These are phyloP conservation scores for Beris morrisii DNA, from an alignment of 2,888 invertebrate genomes.

Conservation along the genomic window DNA sequence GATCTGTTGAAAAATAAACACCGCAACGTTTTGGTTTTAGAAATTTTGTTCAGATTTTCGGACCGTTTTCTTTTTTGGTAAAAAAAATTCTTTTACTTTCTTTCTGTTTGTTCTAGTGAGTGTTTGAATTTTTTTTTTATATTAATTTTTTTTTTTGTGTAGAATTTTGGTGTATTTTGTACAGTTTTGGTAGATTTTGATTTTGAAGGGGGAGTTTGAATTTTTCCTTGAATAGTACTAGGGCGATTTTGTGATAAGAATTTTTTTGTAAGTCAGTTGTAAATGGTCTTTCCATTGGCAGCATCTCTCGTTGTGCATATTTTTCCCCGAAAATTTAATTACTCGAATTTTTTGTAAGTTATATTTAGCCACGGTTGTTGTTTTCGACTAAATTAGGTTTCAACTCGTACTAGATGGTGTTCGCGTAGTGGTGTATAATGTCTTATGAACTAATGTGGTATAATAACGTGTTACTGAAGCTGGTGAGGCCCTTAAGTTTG, in stretches of 20 bases:
- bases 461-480: too few relatives aligned
- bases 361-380: too few relatives aligned
- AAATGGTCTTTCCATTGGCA: conserved; percentile 30
- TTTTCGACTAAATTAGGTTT: too few relatives aligned
- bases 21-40: conserved; percentile 1
- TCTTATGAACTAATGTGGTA: too few relatives aligned
- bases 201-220: too few relatives aligned
- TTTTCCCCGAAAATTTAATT: background rate
- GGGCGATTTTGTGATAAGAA: background rate
- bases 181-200: background rate
- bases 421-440: too few relatives aligned
- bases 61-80: conserved; percentile 5
- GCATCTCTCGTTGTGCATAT: conserved; percentile 19
- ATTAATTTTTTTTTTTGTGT: background rate
- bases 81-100: conserved; percentile 34
- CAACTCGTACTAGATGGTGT: too few relatives aligned
- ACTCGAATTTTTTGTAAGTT: background rate
- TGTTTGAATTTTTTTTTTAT: background rate
- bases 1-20: conserved; percentile 42
- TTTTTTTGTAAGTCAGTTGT: conserved; percentile 9
- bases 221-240: too few relatives aligned
- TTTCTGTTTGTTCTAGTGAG: conserved; percentile 3
- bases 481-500: too few relatives aligned
- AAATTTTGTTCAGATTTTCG: conserved; percentile 3
- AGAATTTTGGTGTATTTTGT: background rate